These are phyloP conservation scores for Leptopilina boulardi DNA, from an alignment of 1,140 invertebrate species.

Conservation along the genomic window DNA sequence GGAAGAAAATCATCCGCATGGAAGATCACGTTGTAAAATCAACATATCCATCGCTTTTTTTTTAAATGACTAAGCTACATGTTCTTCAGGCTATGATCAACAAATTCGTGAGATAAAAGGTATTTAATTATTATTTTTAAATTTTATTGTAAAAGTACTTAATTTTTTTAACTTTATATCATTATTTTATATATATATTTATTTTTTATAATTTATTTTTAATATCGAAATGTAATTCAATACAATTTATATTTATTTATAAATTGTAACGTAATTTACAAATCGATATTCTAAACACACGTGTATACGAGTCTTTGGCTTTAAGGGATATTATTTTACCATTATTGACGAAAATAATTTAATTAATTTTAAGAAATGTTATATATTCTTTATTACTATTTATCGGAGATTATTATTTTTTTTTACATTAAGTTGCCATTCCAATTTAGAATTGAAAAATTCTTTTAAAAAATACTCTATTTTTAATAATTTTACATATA, in stretches of 20 bases:
- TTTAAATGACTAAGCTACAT: neutral
- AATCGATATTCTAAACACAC: neutral
- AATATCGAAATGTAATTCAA: neutral
- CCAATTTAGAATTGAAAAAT: neutral
- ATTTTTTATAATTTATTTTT: neutral
- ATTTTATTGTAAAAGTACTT: neutral
- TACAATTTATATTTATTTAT: neutral
- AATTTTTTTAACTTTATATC: neutral
- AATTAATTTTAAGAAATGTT: neutral
- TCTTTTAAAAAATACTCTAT: neutral
- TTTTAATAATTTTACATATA: neutral
- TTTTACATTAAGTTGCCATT: neutral
- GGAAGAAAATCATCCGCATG: neutral
- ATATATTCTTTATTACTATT: neutral
- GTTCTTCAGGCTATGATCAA: neutral
- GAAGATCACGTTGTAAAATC: neutral
- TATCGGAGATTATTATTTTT: neutral
- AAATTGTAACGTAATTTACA: neutral
- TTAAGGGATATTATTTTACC: neutral
- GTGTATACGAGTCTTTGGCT: neutral
- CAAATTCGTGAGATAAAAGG: neutral
- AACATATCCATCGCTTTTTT: neutral
- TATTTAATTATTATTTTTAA: neutral
- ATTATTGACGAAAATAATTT: slow-evolving; percentile 1
- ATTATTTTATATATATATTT: neutral